Conservation (phyloP, 1,140 invertebrate genomes). For the Hesperophylax magnus region DNA sequence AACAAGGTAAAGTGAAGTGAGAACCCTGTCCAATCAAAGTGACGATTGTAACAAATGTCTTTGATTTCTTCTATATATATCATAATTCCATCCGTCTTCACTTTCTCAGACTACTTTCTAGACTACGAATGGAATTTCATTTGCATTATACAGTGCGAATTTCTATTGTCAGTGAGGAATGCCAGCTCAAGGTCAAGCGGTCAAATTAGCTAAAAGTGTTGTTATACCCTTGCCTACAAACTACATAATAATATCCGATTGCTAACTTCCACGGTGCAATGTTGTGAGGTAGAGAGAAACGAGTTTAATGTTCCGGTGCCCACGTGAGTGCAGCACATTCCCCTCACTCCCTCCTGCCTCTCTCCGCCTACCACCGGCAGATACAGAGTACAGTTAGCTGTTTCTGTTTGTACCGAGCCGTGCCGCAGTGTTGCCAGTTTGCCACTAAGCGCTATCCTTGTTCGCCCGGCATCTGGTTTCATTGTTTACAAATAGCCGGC, state of each 20-base stretch:
- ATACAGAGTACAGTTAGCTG: constrained; percentile 37
- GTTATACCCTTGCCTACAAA: background rate
- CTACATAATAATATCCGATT: background rate
- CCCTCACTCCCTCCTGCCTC: background rate
- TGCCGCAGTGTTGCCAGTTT: constrained; percentile 7
- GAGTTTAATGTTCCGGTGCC: constrained; percentile 41
- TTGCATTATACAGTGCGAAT: too few relatives aligned
- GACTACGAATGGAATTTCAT: too few relatives aligned
- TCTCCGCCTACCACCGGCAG: background rate
- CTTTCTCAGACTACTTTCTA: too few relatives aligned
- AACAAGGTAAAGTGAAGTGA: too few relatives aligned
- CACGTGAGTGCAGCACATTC: constrained; percentile 34
- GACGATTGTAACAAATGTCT: too few relatives aligned
- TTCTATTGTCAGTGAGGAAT: too few relatives aligned
- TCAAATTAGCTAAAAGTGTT: background rate
- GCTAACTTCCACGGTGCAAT: constrained; percentile 11
- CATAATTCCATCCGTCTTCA: too few relatives aligned
- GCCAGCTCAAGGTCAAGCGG: too few relatives aligned
- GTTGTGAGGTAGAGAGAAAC: constrained; percentile 27
- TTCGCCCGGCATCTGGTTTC: constrained; percentile 23
- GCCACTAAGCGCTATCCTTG: background rate
- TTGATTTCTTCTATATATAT: too few relatives aligned
- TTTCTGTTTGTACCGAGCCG: background rate
- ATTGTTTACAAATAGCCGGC: constrained; percentile 33
- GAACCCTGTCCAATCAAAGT: too few relatives aligned